Conservation (phyloP, 53 echinoderm and acorn worm species). For the Holothuria scabra region DNA sequence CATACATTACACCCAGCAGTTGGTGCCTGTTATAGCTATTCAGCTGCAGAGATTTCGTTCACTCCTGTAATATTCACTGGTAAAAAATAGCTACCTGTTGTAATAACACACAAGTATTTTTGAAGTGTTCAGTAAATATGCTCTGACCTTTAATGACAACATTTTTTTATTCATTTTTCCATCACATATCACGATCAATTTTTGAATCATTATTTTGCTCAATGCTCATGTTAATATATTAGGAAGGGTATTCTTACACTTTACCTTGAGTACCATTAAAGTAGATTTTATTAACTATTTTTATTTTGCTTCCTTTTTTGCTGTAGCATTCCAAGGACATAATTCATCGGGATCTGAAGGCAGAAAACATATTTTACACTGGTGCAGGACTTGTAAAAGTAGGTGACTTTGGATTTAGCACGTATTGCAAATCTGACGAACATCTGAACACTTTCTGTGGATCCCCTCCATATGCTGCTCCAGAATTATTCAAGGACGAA, state of each 20-base stretch:
- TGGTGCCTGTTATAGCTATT: too few relatives aligned
- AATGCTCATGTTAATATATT: too few relatives aligned
- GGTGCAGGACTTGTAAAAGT: slow-evolving; percentile 96
- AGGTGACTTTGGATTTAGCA: slow-evolving; percentile 99
- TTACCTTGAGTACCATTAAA: too few relatives aligned
- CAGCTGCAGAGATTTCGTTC: too few relatives aligned
- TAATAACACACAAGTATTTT: too few relatives aligned
- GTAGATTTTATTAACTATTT: background rate
- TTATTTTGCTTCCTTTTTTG: background rate
- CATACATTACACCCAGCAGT: too few relatives aligned
- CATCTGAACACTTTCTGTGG: slow-evolving; percentile 98
- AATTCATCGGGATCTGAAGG: slow-evolving; percentile 96
- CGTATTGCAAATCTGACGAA: slow-evolving; percentile 79
- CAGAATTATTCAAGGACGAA: slow-evolving; percentile 98
- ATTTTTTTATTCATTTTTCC: too few relatives aligned
- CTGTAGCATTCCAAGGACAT: slow-evolving; percentile 96
- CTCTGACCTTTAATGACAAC: too few relatives aligned
- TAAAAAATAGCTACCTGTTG: too few relatives aligned
- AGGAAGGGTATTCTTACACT: too few relatives aligned
- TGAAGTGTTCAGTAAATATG: too few relatives aligned
- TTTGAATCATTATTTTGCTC: background rate
- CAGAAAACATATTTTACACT: slow-evolving; percentile 97
- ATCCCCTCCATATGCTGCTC: slow-evolving; percentile 97
- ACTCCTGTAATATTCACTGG: too few relatives aligned
- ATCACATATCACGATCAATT: background rate